Base-by-base conservation (phyloP, 1,140 invertebrate genomes). In the Drosophila ananassae region DNA sequence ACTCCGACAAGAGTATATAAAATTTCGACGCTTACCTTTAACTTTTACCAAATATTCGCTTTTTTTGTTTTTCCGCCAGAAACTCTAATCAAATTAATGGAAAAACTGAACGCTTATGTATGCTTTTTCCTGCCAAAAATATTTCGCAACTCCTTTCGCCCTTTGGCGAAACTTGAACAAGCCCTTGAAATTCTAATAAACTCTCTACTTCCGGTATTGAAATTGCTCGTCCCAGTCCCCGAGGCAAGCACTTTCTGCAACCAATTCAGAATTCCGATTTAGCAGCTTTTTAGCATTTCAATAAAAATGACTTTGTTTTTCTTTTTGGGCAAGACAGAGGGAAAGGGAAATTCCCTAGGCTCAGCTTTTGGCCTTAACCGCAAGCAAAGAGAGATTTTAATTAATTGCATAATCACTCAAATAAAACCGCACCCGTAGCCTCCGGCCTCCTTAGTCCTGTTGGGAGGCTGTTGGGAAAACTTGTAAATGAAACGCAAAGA, bases 41-140 rank as follows among this genome's bases (percentile, higher is more conserved):
- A 2, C 9, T 30, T 12, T 25, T 13, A 9, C 22, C 13, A 32
- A 64, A 47, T 24, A 25, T 64, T 63, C 10, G 58, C 52, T n/a
- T 58, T 53, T 69, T 62, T 34, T 21, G 22, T 34, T 67, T 57
- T 62, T 39, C 54, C 52, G 13, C 21, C 52, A 28, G 77, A 74
- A 79, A 74, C 64, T 85, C 82, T 85, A 85, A 85, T 85, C 82
- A 85, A 85, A 85, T 85, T 85, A 85, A 85, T 85, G 82, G 82
- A 81, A 87, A 82, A 81, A 78, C 79, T 78, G 59, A 55, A 73
- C 76, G 77, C 58, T 82, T 73, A 59, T 73, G 67, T 77, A 54
- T 60, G 56, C 47, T 53, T 56, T 56, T 41, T 13, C 22, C 22
- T 44, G 30, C 12, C 8, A 17, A 8, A 24, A 17, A 64, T 77